These are phyloP conservation scores for Chloropsis cyanopogon DNA, from an alignment of 2,113 vertebrate species.

Conservation along the genomic window DNA sequence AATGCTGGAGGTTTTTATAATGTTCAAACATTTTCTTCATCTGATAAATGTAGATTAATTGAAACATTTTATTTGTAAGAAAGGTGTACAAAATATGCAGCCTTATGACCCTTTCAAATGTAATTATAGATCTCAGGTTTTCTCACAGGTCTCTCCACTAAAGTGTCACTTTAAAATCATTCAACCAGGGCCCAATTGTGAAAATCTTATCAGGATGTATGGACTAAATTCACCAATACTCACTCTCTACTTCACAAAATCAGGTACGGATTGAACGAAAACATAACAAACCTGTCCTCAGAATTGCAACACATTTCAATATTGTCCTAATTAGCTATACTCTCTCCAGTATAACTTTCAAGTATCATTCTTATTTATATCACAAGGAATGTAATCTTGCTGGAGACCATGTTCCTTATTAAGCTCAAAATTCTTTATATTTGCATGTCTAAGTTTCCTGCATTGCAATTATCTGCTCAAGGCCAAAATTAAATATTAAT, in stretches of 20 bases:
- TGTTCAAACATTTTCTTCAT: background rate
- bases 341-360: background rate
- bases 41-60: background rate
- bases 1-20: background rate
- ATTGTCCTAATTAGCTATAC: background rate
- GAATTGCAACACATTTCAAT: background rate
- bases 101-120: background rate
- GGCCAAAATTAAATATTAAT: background rate
- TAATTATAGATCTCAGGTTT: background rate
- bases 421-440: background rate
- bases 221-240: background rate
- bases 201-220: background rate
- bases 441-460: background rate
- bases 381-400: background rate
- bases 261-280: background rate
- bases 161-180: background rate
- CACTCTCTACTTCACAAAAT: background rate
- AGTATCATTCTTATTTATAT: background rate
- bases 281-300: background rate
- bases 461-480: background rate
- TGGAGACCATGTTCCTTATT: background rate
- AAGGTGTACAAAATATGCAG: background rate
- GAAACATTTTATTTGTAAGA: background rate
- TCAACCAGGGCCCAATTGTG: rapidly evolving
- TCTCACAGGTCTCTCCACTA: background rate